These are phyloP conservation scores for Metellina segmentata DNA, from an alignment of 2,888 invertebrate species.

Conservation along the genomic window DNA sequence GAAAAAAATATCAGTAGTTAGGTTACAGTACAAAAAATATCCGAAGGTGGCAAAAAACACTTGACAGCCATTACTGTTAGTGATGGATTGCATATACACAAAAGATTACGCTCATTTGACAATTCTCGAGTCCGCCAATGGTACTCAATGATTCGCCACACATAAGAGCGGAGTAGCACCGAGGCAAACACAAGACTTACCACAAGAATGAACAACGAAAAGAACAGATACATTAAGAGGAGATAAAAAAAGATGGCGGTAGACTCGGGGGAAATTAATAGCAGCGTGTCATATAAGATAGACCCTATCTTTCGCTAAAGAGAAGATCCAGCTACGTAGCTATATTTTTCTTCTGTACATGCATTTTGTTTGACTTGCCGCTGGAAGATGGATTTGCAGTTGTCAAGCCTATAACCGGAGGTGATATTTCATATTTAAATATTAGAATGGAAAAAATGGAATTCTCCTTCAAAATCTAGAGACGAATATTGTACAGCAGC, in stretches of 20 bases:
- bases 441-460: slow-evolving; percentile 60
- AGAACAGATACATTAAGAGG: slow-evolving; percentile 71
- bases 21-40: neutral
- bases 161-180: slow-evolving; percentile 2
- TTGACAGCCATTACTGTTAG: neutral
- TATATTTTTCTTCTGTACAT: slow-evolving; percentile 67
- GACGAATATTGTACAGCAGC: neutral
- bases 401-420: slow-evolving; percentile 62
- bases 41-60: neutral
- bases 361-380: slow-evolving; percentile 68
- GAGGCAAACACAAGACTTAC: slow-evolving; percentile 63
- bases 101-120: slow-evolving; percentile 16
- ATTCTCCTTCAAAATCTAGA: slow-evolving; percentile 13
- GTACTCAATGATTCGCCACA: slow-evolving; percentile 17
- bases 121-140: slow-evolving; percentile 6
- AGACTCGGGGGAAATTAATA: slow-evolving; percentile 75
- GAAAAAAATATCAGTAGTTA: neutral
- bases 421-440: slow-evolving; percentile 76
- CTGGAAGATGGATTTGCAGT: slow-evolving; percentile 68
- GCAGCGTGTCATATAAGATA: slow-evolving; percentile 72
- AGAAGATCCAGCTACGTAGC: slow-evolving; percentile 37
- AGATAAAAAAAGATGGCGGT: slow-evolving; percentile 42
- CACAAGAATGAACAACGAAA: slow-evolving; percentile 51
- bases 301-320: slow-evolving; percentile 73
- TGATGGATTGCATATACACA: slow-evolving; percentile 30